These are phyloP conservation scores for Laticauda laticaudata DNA, from an alignment of 2,113 vertebrate genomes.

Conservation along the genomic window DNA sequence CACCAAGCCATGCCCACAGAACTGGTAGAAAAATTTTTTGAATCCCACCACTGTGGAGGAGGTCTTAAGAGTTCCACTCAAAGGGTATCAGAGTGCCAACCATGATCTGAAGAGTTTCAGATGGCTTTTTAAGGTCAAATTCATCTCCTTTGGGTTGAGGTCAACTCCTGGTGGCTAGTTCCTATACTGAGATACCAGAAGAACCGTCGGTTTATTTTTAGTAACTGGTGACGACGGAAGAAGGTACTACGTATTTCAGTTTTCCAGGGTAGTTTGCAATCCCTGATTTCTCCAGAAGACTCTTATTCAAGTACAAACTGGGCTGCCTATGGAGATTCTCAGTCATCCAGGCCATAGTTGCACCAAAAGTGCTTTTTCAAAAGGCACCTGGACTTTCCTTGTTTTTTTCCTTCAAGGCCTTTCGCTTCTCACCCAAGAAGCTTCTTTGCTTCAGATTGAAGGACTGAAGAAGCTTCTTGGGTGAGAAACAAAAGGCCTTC, in stretches of 20 bases:
- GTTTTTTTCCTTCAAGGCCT: not conserved
- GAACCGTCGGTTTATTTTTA: no score
- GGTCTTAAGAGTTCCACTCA: not conserved
- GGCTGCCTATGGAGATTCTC: not conserved
- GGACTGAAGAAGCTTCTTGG: no score
- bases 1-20: no score
- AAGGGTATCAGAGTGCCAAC: not conserved
- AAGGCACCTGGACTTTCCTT: not conserved
- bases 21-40: no score
- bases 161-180: not conserved
- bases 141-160: not conserved
- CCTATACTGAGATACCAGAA: no score
- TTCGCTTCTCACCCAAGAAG: not conserved
- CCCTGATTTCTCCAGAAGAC: not conserved
- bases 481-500: not conserved
- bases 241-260: no score
- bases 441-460: not conserved
- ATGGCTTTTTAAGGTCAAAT: not conserved
- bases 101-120: not conserved
- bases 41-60: not conserved
- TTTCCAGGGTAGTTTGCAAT: not conserved
- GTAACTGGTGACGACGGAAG: no score
- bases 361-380: not conserved
- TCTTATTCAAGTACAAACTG: not conserved
- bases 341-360: not conserved